Conservation (phyloP, 2,113 vertebrate species). For the Furnarius figulus region DNA sequence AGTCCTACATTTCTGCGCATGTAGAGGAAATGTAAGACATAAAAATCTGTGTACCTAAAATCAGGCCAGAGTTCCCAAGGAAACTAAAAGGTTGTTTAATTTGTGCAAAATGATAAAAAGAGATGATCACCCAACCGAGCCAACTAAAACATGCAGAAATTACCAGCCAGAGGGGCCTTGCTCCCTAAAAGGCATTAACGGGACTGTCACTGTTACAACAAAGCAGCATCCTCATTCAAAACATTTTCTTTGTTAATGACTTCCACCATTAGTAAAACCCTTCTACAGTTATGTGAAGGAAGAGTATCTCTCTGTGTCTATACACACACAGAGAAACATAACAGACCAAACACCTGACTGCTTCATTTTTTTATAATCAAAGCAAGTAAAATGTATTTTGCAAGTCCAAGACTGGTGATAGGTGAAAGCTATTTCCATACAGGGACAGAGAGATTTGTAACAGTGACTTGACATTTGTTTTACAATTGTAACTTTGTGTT, state of each 20-base stretch:
- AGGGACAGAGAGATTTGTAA: not conserved
- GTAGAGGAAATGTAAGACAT: not conserved
- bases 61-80: not conserved
- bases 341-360: not conserved
- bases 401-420: not conserved
- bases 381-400: not conserved
- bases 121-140: not conserved
- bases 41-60: not conserved
- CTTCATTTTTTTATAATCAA: not conserved
- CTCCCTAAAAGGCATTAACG: not conserved
- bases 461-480: not conserved
- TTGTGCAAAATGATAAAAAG: not conserved
- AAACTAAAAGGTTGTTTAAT: not conserved
- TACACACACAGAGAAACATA: fast-evolving
- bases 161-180: not conserved
- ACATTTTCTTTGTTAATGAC: conserved; percentile 42
- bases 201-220: not conserved
- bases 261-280: not conserved
- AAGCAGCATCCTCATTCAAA: conserved; percentile 28
- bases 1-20: not conserved
- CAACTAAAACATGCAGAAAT: not conserved
- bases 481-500: not conserved
- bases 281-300: not conserved
- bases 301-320: not conserved
- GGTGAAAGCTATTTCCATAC: not conserved